Percentiles rank a stretch among this genome's conserved stretches.
Conservation (phyloP, 2,113 vertebrate species). For the Sciurus niger region DNA sequence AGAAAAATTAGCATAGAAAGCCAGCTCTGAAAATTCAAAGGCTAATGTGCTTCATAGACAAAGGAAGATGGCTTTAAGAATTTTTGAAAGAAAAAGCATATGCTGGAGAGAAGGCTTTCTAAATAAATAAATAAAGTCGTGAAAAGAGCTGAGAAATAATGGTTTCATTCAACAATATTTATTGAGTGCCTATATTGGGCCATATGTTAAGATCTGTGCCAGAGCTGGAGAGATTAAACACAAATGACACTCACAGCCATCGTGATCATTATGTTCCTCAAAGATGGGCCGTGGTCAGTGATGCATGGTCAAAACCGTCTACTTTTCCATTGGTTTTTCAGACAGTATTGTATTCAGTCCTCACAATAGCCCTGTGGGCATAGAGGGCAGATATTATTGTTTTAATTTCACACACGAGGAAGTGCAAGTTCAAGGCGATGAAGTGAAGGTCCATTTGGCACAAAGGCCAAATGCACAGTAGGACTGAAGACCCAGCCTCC, state of each 20-base stretch:
- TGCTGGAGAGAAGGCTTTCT: background rate
- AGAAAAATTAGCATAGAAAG: background rate
- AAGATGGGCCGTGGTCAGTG: background rate
- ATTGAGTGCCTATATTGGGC: no score
- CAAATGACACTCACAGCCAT: accelerated
- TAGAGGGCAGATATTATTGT: conserved; percentile 32
- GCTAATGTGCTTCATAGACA: background rate
- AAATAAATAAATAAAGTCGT: background rate
- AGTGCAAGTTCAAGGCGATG: background rate
- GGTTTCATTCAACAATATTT: background rate
- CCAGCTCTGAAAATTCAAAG: background rate
- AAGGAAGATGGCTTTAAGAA: background rate
- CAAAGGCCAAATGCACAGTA: background rate
- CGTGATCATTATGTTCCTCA: background rate
- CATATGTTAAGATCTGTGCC: background rate
- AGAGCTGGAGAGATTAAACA: background rate
- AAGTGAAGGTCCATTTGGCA: background rate
- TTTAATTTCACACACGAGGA: conserved; percentile 67
- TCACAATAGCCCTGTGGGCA: background rate
- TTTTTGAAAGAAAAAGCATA: background rate
- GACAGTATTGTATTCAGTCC: background rate
- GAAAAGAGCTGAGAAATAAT: background rate
- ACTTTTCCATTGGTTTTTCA: background rate
- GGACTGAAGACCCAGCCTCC: background rate
- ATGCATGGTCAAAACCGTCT: background rate